Base-by-base conservation (phyloP, 2,113 vertebrate genomes). In the Cygnus buccinator region DNA sequence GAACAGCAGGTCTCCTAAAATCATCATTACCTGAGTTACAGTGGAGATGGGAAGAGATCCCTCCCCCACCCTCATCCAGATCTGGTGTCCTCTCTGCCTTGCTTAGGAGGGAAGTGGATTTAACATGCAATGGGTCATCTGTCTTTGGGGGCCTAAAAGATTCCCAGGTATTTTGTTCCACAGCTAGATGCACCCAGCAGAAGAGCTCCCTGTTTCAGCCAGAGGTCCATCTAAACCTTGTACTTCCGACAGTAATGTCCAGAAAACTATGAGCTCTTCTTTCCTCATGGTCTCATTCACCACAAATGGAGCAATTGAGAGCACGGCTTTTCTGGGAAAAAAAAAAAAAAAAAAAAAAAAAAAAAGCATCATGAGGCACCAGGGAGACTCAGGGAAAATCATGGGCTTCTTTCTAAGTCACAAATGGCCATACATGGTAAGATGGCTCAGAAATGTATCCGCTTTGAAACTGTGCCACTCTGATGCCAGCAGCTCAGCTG, bases 231-330 rank as follows among this genome's bases (percentile, higher is more conserved):
- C 21, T 63, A 59, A 14, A 39, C 26, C 4, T 41, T 6, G 8
- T 31, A 20, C 52, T 58, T 57, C 33, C n/a, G n/a, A 33, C 9
- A 39, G 50, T 17, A 35, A 78, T 20, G 15, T 70, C 20, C 52
- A 54, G 21, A 21, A 84, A 52, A 57, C 39, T 43, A 0, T 0
- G 15, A 78, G n/a, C 31, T 82, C 70, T 63, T 74, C 37, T 50
- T 71, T n/a, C 23, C 43, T 82, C 46, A 20, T 19, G 23, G 65
- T 18, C 65, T 79, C 1, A 0, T 15, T 78, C 0, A 0, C 4
- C 52, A 50, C 35, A 54, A 41, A 44, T 33, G 58, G 75, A 63
- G n/a, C 0, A 2, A 35, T 10, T 48, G 19, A 21, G 31, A 52
- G 14, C 13, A 23, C 54, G 46, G 46, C 23, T 63, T 70, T 87